Evolutionary conservation across 35 echinoderm and acorn worm species (phyloP), one percentile per base, ranked within the genome.

Genomic region (Antedon bifida): DNA sequence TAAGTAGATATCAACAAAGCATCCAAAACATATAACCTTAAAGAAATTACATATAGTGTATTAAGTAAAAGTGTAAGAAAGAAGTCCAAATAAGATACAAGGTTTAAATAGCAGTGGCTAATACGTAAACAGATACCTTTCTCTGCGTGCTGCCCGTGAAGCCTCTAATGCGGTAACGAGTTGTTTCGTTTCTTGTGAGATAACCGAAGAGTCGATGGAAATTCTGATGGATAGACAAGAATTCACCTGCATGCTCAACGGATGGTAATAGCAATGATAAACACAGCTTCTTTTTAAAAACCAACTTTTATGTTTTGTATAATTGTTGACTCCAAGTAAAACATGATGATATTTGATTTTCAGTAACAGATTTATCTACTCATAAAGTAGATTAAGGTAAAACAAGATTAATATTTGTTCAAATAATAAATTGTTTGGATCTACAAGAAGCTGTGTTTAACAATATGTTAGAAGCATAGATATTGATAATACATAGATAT

Each of bases 161-260:
- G 87, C 90, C 73, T 96, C 93, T 81, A 96, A 84, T 0, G 83
- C 82, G 31, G 86, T 90, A n/a, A 96, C 82, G 30, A 96, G 86
- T 84, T 91, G 89, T 77, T 96, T 84, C 17, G 93, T 96, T 78
- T 96, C 93, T 74, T 81, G 74, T 30, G 93, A 96, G 64, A 96
- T 91, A 42, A 82, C 79, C 33, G 84, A 86, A 56, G 51, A 12
- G 51, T 64, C 51, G 19, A 23, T 64, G 5, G 51, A 11, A 12
- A 64, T 1, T 64, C 51, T 64, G 51, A 64, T 64, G 51, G 51
- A 64, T 64, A 64, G 51, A 64, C 26, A 64, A 64, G 23, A 64
- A 64, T 7, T 64, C 23, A 64, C 51, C 51, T 64, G 19, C 51
- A 64, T 64, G 51, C 51, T 64, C 51, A 64, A 12, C 10, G 7